These are phyloP conservation scores for Paraescarpia echinospica DNA, from an alignment of 1,140 invertebrate genomes.

Conservation along the genomic window DNA sequence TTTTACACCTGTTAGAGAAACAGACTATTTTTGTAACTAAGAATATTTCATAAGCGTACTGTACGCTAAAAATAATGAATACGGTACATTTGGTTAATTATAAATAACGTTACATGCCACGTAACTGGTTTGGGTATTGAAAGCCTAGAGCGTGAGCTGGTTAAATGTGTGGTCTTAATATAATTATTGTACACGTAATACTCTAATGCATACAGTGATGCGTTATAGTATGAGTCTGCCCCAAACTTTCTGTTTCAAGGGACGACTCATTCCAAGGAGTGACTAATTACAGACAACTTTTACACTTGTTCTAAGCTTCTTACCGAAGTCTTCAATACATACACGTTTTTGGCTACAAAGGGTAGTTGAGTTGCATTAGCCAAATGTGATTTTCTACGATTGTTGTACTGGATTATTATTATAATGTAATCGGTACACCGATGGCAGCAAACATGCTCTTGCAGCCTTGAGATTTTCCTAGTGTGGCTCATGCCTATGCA, in stretches of 20 bases:
- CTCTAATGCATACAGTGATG: neutral
- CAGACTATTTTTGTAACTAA: too few relatives aligned
- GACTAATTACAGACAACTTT: neutral
- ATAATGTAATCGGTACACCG: neutral
- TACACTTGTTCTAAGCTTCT: neutral
- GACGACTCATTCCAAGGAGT: neutral
- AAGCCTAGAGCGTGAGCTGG: neutral
- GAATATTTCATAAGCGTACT: too few relatives aligned
- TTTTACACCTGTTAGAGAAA: too few relatives aligned
- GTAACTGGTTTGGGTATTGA: neutral
- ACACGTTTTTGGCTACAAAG: neutral
- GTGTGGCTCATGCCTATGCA: neutral
- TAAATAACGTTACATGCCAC: neutral
- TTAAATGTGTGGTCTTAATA: neutral
- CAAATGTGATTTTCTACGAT: neutral
- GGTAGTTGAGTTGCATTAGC: neutral
- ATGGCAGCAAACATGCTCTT: neutral
- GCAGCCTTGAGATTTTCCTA: too few relatives aligned
- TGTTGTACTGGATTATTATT: neutral
- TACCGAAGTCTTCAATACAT: neutral
- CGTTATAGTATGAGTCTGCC: neutral
- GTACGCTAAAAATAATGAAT: too few relatives aligned
- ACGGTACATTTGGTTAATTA: neutral
- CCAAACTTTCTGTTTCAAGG: neutral
- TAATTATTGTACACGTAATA: neutral